Base-by-base conservation (phyloP, 2,797 vertebrate genomes). In the Myotis myotis region DNA sequence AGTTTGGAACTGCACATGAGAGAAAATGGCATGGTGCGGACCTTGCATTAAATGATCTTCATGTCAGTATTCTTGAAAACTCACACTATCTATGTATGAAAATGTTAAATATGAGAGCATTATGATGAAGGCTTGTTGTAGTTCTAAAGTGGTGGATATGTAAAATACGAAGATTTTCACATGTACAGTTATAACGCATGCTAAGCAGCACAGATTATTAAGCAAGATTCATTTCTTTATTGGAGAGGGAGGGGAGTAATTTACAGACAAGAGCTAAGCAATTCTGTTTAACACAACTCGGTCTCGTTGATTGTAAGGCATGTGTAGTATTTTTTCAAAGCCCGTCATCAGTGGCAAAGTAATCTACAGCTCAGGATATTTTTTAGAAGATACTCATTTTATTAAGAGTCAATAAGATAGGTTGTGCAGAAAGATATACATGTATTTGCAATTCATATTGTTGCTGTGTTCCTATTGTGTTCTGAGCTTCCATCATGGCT, bases 361-460 rank as follows among this genome's bases (percentile, higher is more conserved):
- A 97, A 97, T 98, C 98, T 98, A 96, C 95, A 98, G 62, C 83
- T 83, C 57, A 92, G 87, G 96, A 89, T 97, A 98, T 97, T 98
- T 97, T 98, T 98, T 97, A 98, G 97, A 95, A 97, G 96, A 96
- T 90, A 94, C 94, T 98, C 94, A 97, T 97, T 98, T 97, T 98
- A 98, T 97, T 97, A 95, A 97, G 96, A 97, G 97, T 97, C 96
- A 97, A 97, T 97, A 97, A 97, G 97, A 96, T 96, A 97, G 96
- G 96, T 95, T 87, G 5, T 96, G 95, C 85, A 75, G 93, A 94
- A 96, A 97, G 96, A 98, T 97, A 97, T 91, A 95, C 93, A 97
- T 95, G 75, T 92, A 98, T 98, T 98, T 98, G 97, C 98, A 98
- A 98, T 98, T 98, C 98, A 98, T 98, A 98, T 98, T 97, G 96